A percentile compares a stretch with the other conserved stretches of the same genome.
These are phyloP conservation scores for Corythaeola cristata DNA, from an alignment of 2,113 vertebrate species.

Conservation along the genomic window DNA sequence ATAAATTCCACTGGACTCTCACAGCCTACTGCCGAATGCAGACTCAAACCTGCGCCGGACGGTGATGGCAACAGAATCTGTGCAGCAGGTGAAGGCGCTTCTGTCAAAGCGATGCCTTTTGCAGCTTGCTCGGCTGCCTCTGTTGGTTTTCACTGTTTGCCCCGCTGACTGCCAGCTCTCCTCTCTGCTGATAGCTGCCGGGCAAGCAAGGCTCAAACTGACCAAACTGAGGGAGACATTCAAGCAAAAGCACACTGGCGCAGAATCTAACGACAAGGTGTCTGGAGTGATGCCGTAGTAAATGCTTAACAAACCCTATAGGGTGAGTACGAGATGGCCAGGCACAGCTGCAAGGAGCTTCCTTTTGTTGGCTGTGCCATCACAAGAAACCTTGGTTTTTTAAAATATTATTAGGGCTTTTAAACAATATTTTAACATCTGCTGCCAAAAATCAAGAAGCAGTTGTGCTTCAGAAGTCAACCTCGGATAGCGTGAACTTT, in stretches of 20 bases:
- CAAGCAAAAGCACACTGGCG: neutral
- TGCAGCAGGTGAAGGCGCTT: neutral
- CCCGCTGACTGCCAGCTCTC: neutral
- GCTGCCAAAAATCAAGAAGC: neutral
- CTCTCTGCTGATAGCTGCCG: neutral
- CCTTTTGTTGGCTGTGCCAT: neutral
- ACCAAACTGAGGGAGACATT: neutral
- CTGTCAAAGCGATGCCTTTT: neutral
- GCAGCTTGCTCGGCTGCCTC: neutral
- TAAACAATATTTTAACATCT: neutral
- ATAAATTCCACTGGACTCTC: neutral
- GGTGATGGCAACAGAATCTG: neutral
- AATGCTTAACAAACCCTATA: neutral
- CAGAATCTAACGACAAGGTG: neutral
- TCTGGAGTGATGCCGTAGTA: neutral
- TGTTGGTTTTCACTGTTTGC: neutral
- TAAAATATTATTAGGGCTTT: neutral
- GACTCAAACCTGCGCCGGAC: neutral
- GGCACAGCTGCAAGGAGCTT: neutral
- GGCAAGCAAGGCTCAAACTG: neutral
- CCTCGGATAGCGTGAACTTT: accelerated
- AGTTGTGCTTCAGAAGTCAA: neutral
- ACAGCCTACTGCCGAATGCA: neutral
- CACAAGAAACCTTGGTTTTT: neutral
- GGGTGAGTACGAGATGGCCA: neutral